Percentiles rank a stretch among this genome's conserved stretches.
Conservation (phyloP, 2,797 vertebrate species). For the Hipposideros larvatus region DNA sequence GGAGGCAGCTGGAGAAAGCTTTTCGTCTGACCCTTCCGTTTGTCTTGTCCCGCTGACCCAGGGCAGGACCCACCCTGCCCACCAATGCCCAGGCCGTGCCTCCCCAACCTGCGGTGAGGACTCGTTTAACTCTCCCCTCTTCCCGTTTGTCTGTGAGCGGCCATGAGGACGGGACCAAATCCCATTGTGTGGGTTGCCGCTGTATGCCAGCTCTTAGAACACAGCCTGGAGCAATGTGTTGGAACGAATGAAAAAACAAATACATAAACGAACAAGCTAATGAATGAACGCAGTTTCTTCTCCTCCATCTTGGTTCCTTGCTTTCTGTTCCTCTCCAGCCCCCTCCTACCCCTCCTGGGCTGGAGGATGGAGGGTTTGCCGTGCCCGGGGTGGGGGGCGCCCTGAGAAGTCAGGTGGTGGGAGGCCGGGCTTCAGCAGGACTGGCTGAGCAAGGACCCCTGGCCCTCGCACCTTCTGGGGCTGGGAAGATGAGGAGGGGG, state of each 20-base stretch:
- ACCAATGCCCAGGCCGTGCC: not conserved
- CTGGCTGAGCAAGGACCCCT: not conserved
- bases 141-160: fast-evolving
- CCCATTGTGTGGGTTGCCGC: fast-evolving
- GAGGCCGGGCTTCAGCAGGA: not conserved
- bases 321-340: not conserved
- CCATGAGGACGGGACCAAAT: fast-evolving
- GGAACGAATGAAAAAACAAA: not conserved
- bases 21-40: not conserved
- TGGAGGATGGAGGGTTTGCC: not conserved
- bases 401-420: not conserved
- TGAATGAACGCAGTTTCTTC: not conserved
- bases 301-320: not conserved
- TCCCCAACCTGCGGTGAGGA: not conserved
- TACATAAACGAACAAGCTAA: fast-evolving
- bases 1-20: not conserved
- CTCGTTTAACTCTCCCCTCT: fast-evolving
- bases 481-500: not conserved
- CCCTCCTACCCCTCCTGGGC: not conserved
- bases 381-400: not conserved
- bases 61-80: not conserved
- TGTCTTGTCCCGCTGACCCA: not conserved
- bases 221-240: not conserved
- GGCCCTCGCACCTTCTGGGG: not conserved
- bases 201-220: not conserved